Evolutionary conservation across 2,113 vertebrate genomes (phyloP).

Genomic region (Salvelinus alpinus): DNA sequence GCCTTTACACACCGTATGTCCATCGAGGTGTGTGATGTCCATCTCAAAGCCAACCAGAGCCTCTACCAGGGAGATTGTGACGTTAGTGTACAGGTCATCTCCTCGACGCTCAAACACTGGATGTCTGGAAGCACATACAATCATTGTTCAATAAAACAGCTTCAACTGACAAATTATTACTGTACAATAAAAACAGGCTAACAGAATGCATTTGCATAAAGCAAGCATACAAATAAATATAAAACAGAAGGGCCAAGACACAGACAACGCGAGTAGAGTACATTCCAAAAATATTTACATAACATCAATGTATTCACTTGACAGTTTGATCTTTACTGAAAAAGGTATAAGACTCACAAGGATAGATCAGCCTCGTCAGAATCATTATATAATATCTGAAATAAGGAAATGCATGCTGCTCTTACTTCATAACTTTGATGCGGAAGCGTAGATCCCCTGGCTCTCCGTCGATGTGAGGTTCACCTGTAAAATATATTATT

Average conservation of each 20-base stretch:
- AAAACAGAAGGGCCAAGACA: too few species aligned
- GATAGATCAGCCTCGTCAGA: neutral
- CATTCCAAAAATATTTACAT: too few species aligned
- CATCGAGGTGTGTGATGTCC: constrained; percentile 91
- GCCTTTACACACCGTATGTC: constrained; percentile 81
- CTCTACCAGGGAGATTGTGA: constrained; percentile 94
- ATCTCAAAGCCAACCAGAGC: constrained; percentile 96
- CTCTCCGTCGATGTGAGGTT: constrained; percentile 96
- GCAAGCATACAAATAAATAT: too few species aligned
- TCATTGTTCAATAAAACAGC: constrained; percentile 2
- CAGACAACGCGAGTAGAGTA: too few species aligned
- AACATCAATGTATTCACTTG: neutral
- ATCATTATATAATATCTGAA: neutral
- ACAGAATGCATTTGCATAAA: too few species aligned
- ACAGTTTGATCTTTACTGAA: too few species aligned
- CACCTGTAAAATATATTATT: constrained; percentile 71
- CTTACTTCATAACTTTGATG: constrained; percentile 97
- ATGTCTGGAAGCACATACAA: constrained; percentile 75
- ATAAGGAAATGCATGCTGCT: constrained; percentile 13
- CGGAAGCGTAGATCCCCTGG: constrained; percentile 95
- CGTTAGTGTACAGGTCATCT: constrained; percentile 96
- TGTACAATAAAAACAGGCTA: too few species aligned
- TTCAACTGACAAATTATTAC: neutral
- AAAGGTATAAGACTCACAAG: too few species aligned
- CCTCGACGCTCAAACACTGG: constrained; percentile 93